These are phyloP conservation scores for Drosophila lacertosa DNA, from an alignment of 1,140 invertebrate species.

Conservation along the genomic window DNA sequence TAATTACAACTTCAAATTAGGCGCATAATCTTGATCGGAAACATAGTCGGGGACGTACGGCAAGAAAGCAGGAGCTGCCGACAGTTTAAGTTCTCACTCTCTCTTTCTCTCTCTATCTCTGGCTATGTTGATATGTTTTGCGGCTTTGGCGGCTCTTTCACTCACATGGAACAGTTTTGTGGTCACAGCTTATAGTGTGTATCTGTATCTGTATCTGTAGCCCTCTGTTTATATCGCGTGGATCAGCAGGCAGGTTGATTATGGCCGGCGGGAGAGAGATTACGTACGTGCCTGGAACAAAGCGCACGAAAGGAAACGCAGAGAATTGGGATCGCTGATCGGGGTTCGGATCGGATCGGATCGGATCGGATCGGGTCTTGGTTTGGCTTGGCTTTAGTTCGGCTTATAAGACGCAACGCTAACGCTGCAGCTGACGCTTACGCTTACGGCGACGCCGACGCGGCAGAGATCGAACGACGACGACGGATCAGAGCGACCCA, in stretches of 20 bases:
- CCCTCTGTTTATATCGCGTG: constrained; percentile 53
- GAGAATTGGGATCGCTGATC: constrained; percentile 44
- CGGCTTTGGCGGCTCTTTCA: too few species aligned
- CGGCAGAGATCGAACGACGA: constrained; percentile 61
- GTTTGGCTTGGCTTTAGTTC: constrained; percentile 62
- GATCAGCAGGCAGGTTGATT: constrained; percentile 76
- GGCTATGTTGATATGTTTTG: too few species aligned
- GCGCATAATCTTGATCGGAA: constrained; percentile 73
- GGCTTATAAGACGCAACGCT: constrained; percentile 68
- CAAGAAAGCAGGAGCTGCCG: constrained; percentile 49
- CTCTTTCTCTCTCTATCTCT: constrained; percentile 17
- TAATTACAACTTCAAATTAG: constrained; percentile 82
- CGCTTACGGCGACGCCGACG: constrained; percentile 35
- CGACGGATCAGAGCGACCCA: constrained; percentile 57
- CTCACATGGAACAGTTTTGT: background rate
- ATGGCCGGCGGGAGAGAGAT: constrained; percentile 62
- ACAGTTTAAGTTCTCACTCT: constrained; percentile 27
- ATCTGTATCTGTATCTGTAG: constrained; percentile 42
- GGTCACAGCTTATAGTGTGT: constrained; percentile 16
- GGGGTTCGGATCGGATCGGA: constrained; percentile 10
- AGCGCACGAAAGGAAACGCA: constrained; percentile 63
- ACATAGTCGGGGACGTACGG: constrained; percentile 8
- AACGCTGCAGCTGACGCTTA: constrained; percentile 14
- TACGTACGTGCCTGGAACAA: constrained; percentile 79
- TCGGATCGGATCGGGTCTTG: constrained; percentile 31